A percentile compares a stretch with the other conserved stretches of the same genome.
phyloP scores from a whole-genome alignment of 2,797 vertebrate species.

The Catharus ustulatus region DNA sequence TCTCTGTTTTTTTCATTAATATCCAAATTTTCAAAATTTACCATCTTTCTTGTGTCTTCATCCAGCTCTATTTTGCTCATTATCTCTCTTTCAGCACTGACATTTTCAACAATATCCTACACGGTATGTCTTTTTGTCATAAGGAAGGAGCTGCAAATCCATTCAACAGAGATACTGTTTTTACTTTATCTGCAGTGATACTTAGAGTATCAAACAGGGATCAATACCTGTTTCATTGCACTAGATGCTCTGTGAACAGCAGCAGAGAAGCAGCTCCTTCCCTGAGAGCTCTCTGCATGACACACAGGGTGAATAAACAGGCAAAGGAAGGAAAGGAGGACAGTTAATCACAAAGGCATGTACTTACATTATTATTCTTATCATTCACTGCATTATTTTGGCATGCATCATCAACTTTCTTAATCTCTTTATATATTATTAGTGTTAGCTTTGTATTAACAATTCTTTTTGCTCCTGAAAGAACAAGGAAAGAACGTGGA shows the following conservation, averaged over 20 bases:
- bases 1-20: not conserved
- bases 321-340: not conserved
- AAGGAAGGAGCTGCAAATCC: not conserved
- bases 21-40: not conserved
- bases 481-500: not conserved
- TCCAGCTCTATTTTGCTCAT: not conserved
- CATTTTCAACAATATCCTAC: not conserved
- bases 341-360: not conserved
- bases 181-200: not conserved
- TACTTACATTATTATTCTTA: not conserved
- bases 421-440: not conserved
- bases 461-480: not conserved
- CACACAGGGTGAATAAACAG: not conserved
- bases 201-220: not conserved
- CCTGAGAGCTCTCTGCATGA: not conserved
- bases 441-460: not conserved
- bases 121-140: not conserved
- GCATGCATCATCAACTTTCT: not conserved
- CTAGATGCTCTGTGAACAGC: not conserved
- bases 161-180: not conserved
- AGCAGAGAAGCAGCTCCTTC: not conserved
- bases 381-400: not conserved
- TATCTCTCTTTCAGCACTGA: not conserved
- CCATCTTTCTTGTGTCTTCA: not conserved
- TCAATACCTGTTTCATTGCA: not conserved